Conservation (phyloP, 2,888 invertebrate species). For the Pseudococcus viburni region DNA sequence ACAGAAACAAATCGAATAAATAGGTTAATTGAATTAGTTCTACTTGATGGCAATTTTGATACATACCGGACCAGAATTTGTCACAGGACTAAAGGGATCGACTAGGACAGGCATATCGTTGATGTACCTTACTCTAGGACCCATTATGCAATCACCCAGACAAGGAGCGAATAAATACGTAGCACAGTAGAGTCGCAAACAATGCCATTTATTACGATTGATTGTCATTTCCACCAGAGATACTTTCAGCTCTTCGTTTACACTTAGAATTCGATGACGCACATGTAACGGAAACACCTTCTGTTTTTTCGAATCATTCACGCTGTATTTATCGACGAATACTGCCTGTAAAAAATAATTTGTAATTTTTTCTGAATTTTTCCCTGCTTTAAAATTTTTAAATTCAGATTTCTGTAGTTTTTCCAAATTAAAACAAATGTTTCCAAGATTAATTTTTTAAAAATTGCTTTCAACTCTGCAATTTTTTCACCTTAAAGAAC, state of each 20-base stretch:
- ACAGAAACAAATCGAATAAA: slow-evolving; percentile 11
- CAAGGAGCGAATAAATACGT: slow-evolving; percentile 39
- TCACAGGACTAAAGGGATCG: slow-evolving; percentile 32
- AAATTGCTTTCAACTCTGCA: no score
- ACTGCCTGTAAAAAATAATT: slow-evolving; percentile 15
- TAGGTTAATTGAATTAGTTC: background rate
- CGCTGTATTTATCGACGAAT: slow-evolving; percentile 25
- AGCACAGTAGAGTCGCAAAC: slow-evolving; percentile 36
- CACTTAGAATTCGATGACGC: background rate
- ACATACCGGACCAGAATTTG: slow-evolving; percentile 24
- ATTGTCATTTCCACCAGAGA: slow-evolving; percentile 24
- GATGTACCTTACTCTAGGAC: background rate
- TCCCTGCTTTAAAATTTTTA: no score
- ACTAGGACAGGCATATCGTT: background rate
- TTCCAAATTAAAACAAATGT: no score
- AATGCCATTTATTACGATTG: slow-evolving; percentile 61
- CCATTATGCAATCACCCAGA: slow-evolving; percentile 41
- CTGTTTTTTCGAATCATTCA: background rate
- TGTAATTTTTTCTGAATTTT: no score
- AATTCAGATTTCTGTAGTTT: no score
- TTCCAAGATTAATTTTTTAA: no score
- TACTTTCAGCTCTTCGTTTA: slow-evolving; percentile 45
- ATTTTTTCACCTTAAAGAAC: no score
- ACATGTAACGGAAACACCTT: slow-evolving; percentile 8
- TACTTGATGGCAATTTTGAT: background rate